These are phyloP conservation scores for Aricia agestis DNA, from an alignment of 1,140 invertebrate genomes.

Conservation along the genomic window DNA sequence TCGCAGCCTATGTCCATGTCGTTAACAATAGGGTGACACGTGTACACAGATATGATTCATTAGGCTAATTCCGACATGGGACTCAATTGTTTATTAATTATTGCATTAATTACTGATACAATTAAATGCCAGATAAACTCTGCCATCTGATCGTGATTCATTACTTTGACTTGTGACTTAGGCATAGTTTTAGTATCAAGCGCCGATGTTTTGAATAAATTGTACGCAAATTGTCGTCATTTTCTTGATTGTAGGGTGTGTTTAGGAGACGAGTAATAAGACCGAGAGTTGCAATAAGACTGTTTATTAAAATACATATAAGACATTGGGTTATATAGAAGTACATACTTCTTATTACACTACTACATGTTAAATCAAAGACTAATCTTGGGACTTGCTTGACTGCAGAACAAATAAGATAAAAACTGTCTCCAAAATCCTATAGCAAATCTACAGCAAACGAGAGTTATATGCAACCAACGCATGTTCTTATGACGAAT, in stretches of 20 bases:
- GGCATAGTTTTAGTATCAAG: neutral
- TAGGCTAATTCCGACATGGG: conserved; percentile 3
- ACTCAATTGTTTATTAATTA: conserved; percentile 7
- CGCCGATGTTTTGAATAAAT: neutral
- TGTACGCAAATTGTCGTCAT: neutral
- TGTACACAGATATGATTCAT: conserved; percentile 5
- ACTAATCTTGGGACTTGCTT: no score
- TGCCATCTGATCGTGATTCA: neutral
- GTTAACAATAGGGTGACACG: conserved; percentile 5
- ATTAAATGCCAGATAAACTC: neutral
- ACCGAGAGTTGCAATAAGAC: no score
- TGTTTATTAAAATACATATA: no score
- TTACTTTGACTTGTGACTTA: neutral
- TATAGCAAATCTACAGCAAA: neutral
- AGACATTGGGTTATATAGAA: no score
- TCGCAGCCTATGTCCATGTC: neutral
- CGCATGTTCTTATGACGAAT: neutral
- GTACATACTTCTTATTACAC: no score
- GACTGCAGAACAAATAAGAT: neutral
- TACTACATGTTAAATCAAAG: no score
- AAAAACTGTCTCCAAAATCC: neutral
- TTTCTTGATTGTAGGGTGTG: no score
- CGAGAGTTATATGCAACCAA: neutral
- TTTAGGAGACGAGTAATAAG: no score
- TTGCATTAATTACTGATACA: neutral